Base-by-base conservation (phyloP, 1,140 invertebrate genomes). In the Cylas formicarius region DNA sequence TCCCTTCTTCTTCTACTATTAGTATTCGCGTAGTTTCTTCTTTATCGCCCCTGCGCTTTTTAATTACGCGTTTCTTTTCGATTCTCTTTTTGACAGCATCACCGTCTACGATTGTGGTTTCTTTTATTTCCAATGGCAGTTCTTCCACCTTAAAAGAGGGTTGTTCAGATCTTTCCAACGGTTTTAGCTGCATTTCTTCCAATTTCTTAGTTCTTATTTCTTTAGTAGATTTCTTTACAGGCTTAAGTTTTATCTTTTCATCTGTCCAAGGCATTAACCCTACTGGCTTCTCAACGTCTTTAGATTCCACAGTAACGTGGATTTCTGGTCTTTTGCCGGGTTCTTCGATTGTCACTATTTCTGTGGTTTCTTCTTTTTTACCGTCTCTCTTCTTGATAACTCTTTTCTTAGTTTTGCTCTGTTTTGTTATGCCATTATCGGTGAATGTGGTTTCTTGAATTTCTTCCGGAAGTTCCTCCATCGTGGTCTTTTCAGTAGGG, bases 21-120 rank as follows among this genome's bases (percentile, higher is more conserved):
- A 67, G 64, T 41, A 68, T 66, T 58, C 70, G 65, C 2, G 62
- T 67, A 3, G 65, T 56, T 55, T 71, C 60, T 46, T 69, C 50
- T 44, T 65, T 68, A 8, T 57, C 54, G 7, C 66, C 68, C 21
- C 64, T 63, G 5, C 58, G 59, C 38, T 67, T 70, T n/a, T 66
- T 71, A 24, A 63, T 63, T 43, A 13, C 63, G 59, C 29, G 21
- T 52, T 61, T 67, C 35, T 56, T 58, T n/a, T 52, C 47, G 9
- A 50, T 29, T 34, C 56, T 63, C 16, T 62, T 60, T 1, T 56
- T 59, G 0, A 62, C 43, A n/a, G 36, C 52, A n/a, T 51, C 60
- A 7, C 50, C 41, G 27, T 48, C 45, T n/a, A 34, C 18, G 11
- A 32, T 18, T 6, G 60, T 59, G 4, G 67, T 62, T 43, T 67